These are phyloP conservation scores for Mellivora capensis DNA, from an alignment of 2,113 vertebrate species.

Conservation along the genomic window DNA sequence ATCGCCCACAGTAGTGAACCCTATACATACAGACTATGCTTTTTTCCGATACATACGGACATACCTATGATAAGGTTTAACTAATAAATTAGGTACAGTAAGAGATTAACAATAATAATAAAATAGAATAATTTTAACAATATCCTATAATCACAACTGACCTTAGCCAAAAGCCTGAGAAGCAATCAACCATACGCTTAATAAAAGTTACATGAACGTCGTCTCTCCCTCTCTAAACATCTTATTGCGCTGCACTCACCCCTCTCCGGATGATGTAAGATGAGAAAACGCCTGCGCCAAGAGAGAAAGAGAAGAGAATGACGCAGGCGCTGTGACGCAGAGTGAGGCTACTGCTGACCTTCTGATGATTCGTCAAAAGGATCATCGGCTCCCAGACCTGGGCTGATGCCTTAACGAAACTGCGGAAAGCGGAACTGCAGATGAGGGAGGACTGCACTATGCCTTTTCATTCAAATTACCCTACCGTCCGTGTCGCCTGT, in stretches of 20 bases:
- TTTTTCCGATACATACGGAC: background rate
- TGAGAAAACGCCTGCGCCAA: no score
- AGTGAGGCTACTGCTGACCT: background rate
- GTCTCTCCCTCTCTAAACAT: background rate
- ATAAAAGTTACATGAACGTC: background rate
- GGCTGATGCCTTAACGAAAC: background rate
- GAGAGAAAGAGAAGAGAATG: background rate
- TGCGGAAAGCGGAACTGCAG: background rate
- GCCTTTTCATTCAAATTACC: background rate
- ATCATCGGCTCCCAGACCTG: background rate
- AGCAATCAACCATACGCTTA: background rate
- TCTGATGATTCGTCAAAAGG: background rate
- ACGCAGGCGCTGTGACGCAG: background rate
- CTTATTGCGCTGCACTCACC: background rate
- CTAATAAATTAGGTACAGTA: background rate
- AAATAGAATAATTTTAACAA: background rate
- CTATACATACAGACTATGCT: background rate
- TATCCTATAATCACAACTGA: background rate
- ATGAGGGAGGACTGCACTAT: background rate
- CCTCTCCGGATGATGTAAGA: background rate
- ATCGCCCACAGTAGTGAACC: background rate
- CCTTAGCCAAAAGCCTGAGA: background rate
- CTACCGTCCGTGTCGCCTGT: no score
- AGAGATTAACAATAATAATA: background rate
- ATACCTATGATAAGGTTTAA: background rate